Evolutionary conservation across 1,140 invertebrate genomes (phyloP).

Genomic region (Coptotermes formosanus): DNA sequence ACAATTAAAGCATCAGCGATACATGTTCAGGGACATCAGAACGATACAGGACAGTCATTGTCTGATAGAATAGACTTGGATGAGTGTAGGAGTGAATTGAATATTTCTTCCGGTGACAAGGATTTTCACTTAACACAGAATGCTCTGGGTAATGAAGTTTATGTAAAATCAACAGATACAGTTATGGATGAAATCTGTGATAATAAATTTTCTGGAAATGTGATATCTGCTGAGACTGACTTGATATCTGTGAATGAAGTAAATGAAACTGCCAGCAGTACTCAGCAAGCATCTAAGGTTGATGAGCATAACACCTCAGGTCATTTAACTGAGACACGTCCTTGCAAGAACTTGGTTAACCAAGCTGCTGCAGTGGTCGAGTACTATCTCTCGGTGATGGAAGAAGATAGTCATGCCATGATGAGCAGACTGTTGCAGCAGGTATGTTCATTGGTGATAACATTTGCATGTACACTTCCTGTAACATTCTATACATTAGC

Average conservation of each 20-base stretch:
- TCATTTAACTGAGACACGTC: background rate
- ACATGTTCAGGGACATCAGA: background rate
- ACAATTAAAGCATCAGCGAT: background rate
- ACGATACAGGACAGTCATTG: background rate
- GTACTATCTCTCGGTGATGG: constrained; percentile 49
- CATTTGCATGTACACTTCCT: too few species aligned
- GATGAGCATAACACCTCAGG: background rate
- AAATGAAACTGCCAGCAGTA: background rate
- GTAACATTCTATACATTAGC: too few species aligned
- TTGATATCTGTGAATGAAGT: background rate
- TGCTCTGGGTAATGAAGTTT: background rate
- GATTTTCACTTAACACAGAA: too few species aligned
- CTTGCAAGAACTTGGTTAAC: constrained; percentile 33
- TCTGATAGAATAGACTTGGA: background rate
- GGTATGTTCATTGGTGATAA: constrained; percentile 34
- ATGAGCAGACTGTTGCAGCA: constrained; percentile 47
- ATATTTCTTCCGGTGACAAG: background rate
- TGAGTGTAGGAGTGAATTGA: background rate
- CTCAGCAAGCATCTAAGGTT: background rate
- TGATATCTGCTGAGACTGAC: background rate
- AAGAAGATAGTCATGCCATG: constrained; percentile 44
- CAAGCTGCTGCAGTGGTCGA: constrained; percentile 47
- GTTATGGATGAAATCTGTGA: background rate
- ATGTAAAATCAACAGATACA: background rate
- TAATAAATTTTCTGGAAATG: background rate